Evolutionary conservation across 2,113 vertebrate genomes (phyloP), one percentile per base, ranked within the genome.

Genomic region (Chascanopsetta lugubris): DNA sequence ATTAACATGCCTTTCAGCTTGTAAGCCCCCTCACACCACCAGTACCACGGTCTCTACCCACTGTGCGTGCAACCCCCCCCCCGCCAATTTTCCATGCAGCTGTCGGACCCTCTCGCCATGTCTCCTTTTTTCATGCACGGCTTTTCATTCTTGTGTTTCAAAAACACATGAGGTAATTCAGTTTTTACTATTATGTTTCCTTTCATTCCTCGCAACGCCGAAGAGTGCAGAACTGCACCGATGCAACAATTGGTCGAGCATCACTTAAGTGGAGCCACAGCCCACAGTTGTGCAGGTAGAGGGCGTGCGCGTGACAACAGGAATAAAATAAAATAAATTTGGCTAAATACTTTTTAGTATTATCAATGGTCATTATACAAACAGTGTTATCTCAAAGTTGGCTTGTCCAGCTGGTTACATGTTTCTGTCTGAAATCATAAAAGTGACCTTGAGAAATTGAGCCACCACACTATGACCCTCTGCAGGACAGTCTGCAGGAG

Each of bases 1-100:
- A 91, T 93, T 91, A 92, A 84, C 72, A 67, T 64, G 72, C 82
- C 61, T 72, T 86, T 88, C 53, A 30, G 69, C 78, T 80, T 79
- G 77, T 90, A 86, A 82, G 66, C 75, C 78, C 56, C 59, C 55
- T 34, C 11, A 17, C 46, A n/a, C 49, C 73, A 6, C 46, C 65
- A 25, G 46, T 32, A 32, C 61, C 68, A 27, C 30, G 29, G 2
- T 20, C 42, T 32, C 21, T 3, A 11, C 56, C 49, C 54, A 18
- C 43, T n/a, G n/a, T n/a, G n/a, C 22, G 26, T 8, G 42, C 63
- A 3, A 34, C 56, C 53, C 24, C 25, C 45, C 34, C 47, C 48
- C 65, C 58, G 45, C 48, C 86, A 83, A 83, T 1, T 6, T 38
- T 38, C 13, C 70, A 21, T 83, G 85, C 92, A 92, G 92, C 92